Percentiles rank a stretch among this genome's conserved stretches.
Evolutionary conservation across 2,888 invertebrate species (phyloP).

Genomic region (Kryphioiulus occultus): DNA sequence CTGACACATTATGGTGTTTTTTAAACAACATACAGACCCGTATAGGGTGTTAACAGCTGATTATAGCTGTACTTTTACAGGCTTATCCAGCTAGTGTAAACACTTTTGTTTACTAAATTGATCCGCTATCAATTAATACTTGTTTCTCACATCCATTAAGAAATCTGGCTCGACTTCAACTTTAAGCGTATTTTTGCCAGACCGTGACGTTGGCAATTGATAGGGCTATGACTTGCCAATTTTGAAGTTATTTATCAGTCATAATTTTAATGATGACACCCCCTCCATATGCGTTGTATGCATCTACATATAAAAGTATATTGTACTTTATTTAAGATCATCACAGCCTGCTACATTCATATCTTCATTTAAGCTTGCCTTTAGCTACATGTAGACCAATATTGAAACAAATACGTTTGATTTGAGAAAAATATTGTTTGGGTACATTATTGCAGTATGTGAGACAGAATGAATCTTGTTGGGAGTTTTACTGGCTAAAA

Average conservation of each 20-base stretch:
- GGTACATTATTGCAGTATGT: too few relatives aligned
- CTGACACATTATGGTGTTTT: neutral
- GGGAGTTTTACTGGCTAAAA: too few relatives aligned
- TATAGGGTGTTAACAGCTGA: too few relatives aligned
- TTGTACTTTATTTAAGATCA: too few relatives aligned
- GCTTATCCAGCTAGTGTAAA: too few relatives aligned
- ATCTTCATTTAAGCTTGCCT: too few relatives aligned
- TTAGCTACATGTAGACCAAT: too few relatives aligned
- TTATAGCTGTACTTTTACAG: too few relatives aligned
- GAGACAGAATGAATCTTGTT: too few relatives aligned
- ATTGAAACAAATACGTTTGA: too few relatives aligned
- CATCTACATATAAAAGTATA: neutral
- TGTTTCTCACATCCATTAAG: neutral
- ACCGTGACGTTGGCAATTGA: neutral
- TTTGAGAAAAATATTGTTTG: too few relatives aligned
- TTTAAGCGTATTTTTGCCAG: neutral
- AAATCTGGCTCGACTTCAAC: neutral
- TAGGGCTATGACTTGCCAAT: neutral
- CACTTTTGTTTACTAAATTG: neutral
- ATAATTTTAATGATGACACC: neutral
- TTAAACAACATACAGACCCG: neutral
- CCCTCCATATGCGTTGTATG: neutral
- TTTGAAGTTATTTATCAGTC: slow-evolving; percentile 25
- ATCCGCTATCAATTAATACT: slow-evolving; percentile 4
- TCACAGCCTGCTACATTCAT: too few relatives aligned